Percentiles rank a stretch among this genome's conserved stretches.
Evolutionary conservation across 1,140 invertebrate genomes (phyloP).

Genomic region (Drosophila nebulosa): DNA sequence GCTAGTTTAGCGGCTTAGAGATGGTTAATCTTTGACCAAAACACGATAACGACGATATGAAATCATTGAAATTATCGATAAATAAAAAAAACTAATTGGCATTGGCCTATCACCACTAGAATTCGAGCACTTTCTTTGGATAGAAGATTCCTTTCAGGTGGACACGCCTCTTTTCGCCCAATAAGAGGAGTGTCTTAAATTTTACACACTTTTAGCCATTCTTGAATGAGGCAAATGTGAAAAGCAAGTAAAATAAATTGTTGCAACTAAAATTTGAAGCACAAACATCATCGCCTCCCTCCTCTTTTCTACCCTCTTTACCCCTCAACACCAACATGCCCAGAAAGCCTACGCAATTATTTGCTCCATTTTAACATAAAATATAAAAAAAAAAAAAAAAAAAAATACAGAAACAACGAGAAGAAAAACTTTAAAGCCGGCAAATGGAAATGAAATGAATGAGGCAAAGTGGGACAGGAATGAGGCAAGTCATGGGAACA

Average conservation of each 20-base stretch:
- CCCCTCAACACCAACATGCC: not conserved
- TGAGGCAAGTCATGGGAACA: not conserved
- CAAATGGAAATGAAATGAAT: constrained; percentile 7
- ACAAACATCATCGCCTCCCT: not conserved
- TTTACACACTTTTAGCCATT: not conserved
- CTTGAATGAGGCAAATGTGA: not conserved
- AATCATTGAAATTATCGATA: too few species aligned
- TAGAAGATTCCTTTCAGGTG: too few species aligned
- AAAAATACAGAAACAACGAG: not conserved
- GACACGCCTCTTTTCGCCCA: too few species aligned
- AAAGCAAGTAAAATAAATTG: not conserved
- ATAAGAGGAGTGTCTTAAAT: not conserved
- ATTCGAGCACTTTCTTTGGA: too few species aligned
- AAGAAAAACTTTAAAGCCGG: not conserved
- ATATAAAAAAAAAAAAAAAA: not conserved
- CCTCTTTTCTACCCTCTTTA: not conserved
- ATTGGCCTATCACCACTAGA: too few species aligned
- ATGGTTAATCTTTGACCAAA: too few species aligned
- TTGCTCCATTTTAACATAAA: not conserved
- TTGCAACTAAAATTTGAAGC: not conserved
- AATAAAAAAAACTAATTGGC: too few species aligned
- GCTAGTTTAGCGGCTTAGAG: too few species aligned
- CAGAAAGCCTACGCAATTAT: not conserved
- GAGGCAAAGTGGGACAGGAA: not conserved
- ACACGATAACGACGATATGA: too few species aligned